Evolutionary conservation across 2,888 invertebrate genomes (phyloP).

Genomic region (Pasiphila rectangulata): DNA sequence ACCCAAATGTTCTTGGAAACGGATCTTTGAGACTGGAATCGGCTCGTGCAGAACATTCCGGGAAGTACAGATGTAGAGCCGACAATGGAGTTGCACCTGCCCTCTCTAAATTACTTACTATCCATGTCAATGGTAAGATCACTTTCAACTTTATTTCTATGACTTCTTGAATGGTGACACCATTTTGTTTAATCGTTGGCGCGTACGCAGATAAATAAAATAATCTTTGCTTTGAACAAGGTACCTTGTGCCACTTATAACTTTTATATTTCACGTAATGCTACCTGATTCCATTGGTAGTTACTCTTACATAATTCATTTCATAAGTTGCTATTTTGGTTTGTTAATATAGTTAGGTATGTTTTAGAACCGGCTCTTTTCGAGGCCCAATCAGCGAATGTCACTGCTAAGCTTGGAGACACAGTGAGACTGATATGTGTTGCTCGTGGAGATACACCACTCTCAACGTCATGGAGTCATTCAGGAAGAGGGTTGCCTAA

Average conservation of each 20-base stretch:
- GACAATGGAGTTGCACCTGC: constrained; percentile 91
- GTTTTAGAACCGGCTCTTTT: constrained; percentile 87
- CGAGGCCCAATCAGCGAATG: constrained; percentile 86
- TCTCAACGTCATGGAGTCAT: constrained; percentile 90
- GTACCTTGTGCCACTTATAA: too few species aligned
- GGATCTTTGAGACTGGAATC: constrained; percentile 88
- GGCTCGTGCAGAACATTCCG: constrained; percentile 88
- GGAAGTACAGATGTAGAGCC: constrained; percentile 92
- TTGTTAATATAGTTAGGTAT: not conserved
- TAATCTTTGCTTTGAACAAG: too few species aligned
- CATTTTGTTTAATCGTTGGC: too few species aligned
- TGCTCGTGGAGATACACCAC: constrained; percentile 90
- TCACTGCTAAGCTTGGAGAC: constrained; percentile 88
- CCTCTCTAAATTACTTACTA: constrained; percentile 88
- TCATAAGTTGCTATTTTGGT: not conserved
- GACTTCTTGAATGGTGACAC: too few species aligned
- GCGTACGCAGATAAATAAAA: too few species aligned
- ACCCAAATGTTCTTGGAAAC: constrained; percentile 81
- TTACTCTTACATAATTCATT: not conserved
- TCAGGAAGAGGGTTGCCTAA: constrained; percentile 85
- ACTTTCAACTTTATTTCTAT: not conserved
- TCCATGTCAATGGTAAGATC: constrained; percentile 89
- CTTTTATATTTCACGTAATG: too few species aligned
- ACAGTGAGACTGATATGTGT: constrained; percentile 88
- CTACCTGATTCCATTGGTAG: too few species aligned